Base-by-base conservation (phyloP, 2,888 invertebrate genomes). In the Macrophya alboannulata region DNA sequence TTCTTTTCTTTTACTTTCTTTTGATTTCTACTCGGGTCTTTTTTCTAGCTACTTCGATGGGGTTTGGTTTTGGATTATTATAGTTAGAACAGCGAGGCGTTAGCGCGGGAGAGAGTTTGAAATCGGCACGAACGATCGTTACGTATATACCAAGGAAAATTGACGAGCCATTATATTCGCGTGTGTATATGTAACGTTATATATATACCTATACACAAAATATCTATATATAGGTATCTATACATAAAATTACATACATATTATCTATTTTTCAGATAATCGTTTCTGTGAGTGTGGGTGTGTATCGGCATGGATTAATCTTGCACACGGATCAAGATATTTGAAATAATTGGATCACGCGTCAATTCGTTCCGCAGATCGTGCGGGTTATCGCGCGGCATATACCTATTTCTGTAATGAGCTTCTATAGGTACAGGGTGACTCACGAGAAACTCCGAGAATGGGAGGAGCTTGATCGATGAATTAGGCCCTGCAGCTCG, bases 261-360 rank as follows among this genome's bases (percentile, higher is more conserved):
- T 68, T 37, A 37, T 68, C 8, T 15, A 25, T 68, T 15, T 15
- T 68, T 15, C 15, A 68, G 65, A 15, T 5, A 25, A 31, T 68
- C 17, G 31, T n/a, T n/a, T n/a, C n/a, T 25, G 25, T 62, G 10
- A 0, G 62, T 25, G 25, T 25, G n/a, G 2, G 21, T 62, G 8
- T 62, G 65, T 31, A 68, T 68, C 37, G 37, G 65, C 37, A 6
- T 25, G 37, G 65, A 17, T 9, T 62, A 68, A 68, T 68, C 65
- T 68, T 68, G 37, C 37, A 25, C 68, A 8, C 21, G 68, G 68
- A 68, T 68, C 68, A 68, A 68, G 37, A 68, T 68, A 17, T 68
- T 68, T 37, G 68, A 68, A 68, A 68, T 68, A 68, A 68, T 68
- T 68, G 68, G 68, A 68, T 68, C 68, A 68, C 68, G 68, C 68